Evolutionary conservation across 2,888 invertebrate genomes (phyloP).

Genomic region (Acleris sparsana): DNA sequence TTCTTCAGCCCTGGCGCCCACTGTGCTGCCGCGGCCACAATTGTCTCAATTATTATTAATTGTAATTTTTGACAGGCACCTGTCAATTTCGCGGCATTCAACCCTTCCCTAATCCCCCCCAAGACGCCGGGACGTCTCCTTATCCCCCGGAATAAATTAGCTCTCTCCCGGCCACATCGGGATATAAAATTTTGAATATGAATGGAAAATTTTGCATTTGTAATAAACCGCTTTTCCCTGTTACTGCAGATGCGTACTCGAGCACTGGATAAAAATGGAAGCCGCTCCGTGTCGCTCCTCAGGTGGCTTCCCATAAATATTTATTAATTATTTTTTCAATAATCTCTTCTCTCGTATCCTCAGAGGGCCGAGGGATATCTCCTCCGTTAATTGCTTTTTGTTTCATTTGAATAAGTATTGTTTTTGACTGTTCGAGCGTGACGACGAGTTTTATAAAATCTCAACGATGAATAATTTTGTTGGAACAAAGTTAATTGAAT

Average conservation of each 20-base stretch:
- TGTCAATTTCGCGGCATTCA: constrained; percentile 80
- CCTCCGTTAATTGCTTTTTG: constrained; percentile 82
- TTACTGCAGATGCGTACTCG: constrained; percentile 76
- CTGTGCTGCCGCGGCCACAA: constrained; percentile 56
- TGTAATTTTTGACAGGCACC: constrained; percentile 83
- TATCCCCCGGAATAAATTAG: constrained; percentile 89
- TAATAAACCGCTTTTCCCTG: constrained; percentile 88
- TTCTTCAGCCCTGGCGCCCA: constrained; percentile 15
- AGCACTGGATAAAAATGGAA: constrained; percentile 76
- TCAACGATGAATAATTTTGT: constrained; percentile 74
- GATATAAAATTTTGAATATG: constrained; percentile 96
- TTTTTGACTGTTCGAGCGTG: constrained; percentile 80
- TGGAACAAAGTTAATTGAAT: constrained; percentile 66
- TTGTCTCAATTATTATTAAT: constrained; percentile 82
- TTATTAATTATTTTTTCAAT: constrained; percentile 85
- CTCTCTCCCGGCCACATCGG: constrained; percentile 86
- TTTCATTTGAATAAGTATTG: constrained; percentile 84
- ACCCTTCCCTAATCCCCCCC: constrained; percentile 81
- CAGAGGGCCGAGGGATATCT: constrained; percentile 79
- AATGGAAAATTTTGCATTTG: constrained; percentile 94
- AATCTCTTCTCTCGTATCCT: constrained; percentile 79
- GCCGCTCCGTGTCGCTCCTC: constrained; percentile 66
- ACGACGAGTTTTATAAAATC: constrained; percentile 74
- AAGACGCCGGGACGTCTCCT: constrained; percentile 77
- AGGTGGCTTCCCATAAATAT: constrained; percentile 83